Conservation (phyloP, 2,113 vertebrate species). For the Pao palembangensis region DNA sequence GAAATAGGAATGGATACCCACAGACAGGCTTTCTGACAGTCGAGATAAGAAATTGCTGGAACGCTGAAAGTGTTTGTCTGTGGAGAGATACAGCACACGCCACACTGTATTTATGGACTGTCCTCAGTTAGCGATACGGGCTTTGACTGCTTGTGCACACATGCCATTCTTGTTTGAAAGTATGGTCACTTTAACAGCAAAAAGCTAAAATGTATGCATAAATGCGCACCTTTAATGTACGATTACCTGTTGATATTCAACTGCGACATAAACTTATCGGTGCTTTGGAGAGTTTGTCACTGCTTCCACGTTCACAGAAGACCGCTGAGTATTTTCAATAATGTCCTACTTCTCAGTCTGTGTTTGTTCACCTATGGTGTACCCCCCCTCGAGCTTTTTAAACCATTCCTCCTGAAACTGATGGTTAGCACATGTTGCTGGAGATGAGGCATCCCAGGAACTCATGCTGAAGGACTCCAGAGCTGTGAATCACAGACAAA, state of each 20-base stretch:
- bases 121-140: conserved; percentile 43
- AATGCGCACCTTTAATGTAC: conserved; percentile 49
- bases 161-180: too few relatives aligned
- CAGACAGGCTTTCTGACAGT: conserved; percentile 41
- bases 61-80: conserved; percentile 59
- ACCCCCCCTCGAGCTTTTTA: conserved; percentile 28
- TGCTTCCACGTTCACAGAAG: conserved; percentile 4
- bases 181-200: too few relatives aligned
- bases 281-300: conserved; percentile 23
- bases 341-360: conserved; percentile 2
- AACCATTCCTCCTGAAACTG: conserved; percentile 39
- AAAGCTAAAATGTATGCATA: conserved; percentile 3
- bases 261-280: conserved; percentile 1
- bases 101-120: conserved; percentile 52
- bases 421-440: conserved; percentile 58
- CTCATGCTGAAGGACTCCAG: conserved; percentile 9
- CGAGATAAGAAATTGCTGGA: conserved; percentile 62
- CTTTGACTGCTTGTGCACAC: conserved; percentile 2
- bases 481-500: conserved; percentile 19
- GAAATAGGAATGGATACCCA: conserved; percentile 36
- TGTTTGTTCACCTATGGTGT: conserved; percentile 39
- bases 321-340: conserved; percentile 1
- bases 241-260: conserved; percentile 32
- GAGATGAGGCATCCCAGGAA: conserved; percentile 28
- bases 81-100: conserved; percentile 41